A percentile compares a stretch with the other conserved stretches of the same genome.
Conservation (phyloP, 1,140 invertebrate species). For the Penaeus indicus region DNA sequence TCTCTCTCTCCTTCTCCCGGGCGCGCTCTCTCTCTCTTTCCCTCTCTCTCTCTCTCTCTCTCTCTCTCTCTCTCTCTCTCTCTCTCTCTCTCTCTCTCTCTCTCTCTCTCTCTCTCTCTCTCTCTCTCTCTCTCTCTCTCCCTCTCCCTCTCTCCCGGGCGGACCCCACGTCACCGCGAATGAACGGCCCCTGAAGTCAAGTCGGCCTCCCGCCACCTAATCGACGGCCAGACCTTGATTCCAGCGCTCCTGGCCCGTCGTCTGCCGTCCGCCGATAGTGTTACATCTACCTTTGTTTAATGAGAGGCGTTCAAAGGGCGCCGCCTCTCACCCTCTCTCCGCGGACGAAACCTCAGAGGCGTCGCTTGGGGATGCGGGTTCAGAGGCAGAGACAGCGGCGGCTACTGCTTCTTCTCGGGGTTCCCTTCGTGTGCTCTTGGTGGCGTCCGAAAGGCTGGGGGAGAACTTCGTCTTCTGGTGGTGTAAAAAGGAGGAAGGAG, state of each 20-base stretch:
- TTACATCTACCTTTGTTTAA: slow-evolving; percentile 61
- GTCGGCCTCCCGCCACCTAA: not conserved
- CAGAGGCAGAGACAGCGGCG: not conserved
- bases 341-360: slow-evolving; percentile 59
- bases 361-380: slow-evolving; percentile 44
- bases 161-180: no score
- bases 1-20: not conserved
- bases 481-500: no score
- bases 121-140: no score
- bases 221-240: slow-evolving; percentile 6
- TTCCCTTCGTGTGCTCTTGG: slow-evolving; percentile 5
- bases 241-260: not conserved
- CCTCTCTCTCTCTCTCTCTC: no score
- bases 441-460: no score
- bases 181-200: no score
- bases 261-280: slow-evolving; percentile 52
- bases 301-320: slow-evolving; percentile 61
- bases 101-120: not conserved
- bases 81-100: not conserved
- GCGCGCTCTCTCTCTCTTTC: not conserved
- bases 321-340: slow-evolving; percentile 53
- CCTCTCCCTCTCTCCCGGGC: not conserved
- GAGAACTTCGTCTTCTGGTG: no score
- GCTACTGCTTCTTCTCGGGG: slow-evolving; percentile 23
- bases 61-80: not conserved